phyloP scores from a whole-genome alignment of 1,140 invertebrate genomes.

The Lineus longissimus region DNA sequence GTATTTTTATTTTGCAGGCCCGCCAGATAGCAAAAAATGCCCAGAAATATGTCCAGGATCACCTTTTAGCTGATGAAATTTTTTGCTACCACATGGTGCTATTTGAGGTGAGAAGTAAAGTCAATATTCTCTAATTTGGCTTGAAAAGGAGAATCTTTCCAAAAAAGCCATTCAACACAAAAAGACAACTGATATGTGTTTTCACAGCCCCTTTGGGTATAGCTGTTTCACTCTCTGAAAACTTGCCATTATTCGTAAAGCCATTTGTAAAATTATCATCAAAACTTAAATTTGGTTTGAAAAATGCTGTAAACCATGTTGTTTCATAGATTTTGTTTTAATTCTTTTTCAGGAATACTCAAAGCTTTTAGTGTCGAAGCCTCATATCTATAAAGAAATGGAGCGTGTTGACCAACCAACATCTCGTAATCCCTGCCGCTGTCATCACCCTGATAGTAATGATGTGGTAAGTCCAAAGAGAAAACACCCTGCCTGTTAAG shows the following conservation, averaged over 20 bases:
- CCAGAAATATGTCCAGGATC: constrained; percentile 68
- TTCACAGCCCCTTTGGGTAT: no score
- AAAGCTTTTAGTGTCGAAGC: neutral
- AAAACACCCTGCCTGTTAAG: no score
- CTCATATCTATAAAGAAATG: neutral
- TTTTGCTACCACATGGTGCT: constrained; percentile 84
- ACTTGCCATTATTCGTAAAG: no score
- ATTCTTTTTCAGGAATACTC: neutral
- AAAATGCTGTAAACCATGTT: neutral
- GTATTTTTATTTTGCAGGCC: no score
- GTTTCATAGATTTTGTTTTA: neutral
- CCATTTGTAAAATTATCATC: no score
- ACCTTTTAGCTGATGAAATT: constrained; percentile 80
- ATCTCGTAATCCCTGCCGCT: neutral
- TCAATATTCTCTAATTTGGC: neutral
- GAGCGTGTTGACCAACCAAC: neutral
- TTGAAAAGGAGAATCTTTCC: no score
- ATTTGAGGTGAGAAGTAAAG: constrained; percentile 58
- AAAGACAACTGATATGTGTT: no score
- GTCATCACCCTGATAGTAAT: neutral
- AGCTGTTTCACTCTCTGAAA: no score
- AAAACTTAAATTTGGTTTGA: neutral
- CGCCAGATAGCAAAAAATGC: constrained; percentile 69
- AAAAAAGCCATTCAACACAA: no score
- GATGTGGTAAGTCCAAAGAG: no score